These are phyloP conservation scores for Troides aeacus DNA, from an alignment of 2,888 invertebrate species.

Conservation along the genomic window DNA sequence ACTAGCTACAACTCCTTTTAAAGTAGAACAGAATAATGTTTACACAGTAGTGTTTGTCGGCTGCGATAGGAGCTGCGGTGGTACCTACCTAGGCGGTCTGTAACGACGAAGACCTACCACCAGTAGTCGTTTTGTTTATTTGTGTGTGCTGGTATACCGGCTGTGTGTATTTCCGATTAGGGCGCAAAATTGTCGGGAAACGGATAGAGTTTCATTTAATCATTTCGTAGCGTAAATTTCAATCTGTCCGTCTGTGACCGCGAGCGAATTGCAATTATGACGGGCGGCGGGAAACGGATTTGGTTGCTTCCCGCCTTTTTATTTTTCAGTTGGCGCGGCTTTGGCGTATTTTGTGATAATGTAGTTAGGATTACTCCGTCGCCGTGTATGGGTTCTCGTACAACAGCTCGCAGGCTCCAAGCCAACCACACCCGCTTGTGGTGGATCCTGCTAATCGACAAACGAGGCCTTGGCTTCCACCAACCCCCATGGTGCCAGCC, in stretches of 20 bases:
- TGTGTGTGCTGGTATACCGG: background rate
- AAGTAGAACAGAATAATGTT: too few relatives aligned
- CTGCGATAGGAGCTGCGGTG: too few relatives aligned
- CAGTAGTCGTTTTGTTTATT: too few relatives aligned
- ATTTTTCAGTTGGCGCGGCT: conserved; percentile 51
- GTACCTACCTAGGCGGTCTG: too few relatives aligned
- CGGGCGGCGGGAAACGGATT: conserved; percentile 40
- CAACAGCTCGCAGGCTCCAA: too few relatives aligned
- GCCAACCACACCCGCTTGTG: too few relatives aligned
- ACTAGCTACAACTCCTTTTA: too few relatives aligned
- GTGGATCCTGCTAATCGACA: too few relatives aligned
- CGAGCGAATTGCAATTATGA: conserved; percentile 56
- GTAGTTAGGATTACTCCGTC: background rate
- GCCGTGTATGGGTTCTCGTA: background rate
- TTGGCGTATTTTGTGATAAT: conserved; percentile 9
- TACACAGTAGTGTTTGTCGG: too few relatives aligned
- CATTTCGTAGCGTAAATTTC: conserved; percentile 45
- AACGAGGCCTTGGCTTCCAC: too few relatives aligned
- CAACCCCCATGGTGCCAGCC: too few relatives aligned
- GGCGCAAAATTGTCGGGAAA: conserved; percentile 8
- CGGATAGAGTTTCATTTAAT: conserved; percentile 28
- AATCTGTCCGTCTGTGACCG: conserved; percentile 61
- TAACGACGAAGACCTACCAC: too few relatives aligned
- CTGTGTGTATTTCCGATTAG: conserved; percentile 16
- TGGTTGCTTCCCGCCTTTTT: conserved; percentile 44